Base-by-base conservation (phyloP, 1,140 invertebrate species). In the Doryteuthis pealeii region DNA sequence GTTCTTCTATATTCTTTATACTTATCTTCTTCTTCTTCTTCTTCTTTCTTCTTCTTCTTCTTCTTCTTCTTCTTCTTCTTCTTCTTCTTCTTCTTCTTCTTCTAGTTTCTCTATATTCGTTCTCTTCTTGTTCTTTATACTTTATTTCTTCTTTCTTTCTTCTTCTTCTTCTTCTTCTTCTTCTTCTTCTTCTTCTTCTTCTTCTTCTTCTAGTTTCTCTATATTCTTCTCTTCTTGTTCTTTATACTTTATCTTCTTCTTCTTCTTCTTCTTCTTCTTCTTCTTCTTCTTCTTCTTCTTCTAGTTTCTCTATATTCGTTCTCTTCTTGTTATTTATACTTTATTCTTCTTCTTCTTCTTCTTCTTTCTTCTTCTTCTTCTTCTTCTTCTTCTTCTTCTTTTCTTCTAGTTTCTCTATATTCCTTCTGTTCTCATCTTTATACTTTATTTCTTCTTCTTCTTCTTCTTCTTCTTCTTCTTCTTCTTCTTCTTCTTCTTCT, bases 11-110 rank as follows among this genome's bases (percentile, higher is more conserved):
- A 10, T 49, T 49, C 45, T 49, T 49, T 22, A 12, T 49, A 10
- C 22, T 49, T 22, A 12, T 49, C 45, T 49, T 49, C 45, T 49
- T 49, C 45, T 49, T 49, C 45, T n/a, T n/a, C n/a, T n/a, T n/a
- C n/a, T n/a, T n/a, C n/a, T n/a, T n/a, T n/a, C n/a, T n/a, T n/a
- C n/a, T n/a, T n/a, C n/a, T n/a, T n/a, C n/a, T n/a, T n/a, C n/a
- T 49, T 49, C 45, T 49, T 49, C 45, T 49, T 49, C 45, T 49
- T 49, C 45, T 49, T 49, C 45, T 49, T 49, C 45, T 49, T 49
- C 45, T 49, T 49, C 45, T 49, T 49, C 45, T 49, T 49, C 45
- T 49, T 49, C 45, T 49, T 49, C 45, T 49, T 49, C 45, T 49
- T n/a, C n/a, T n/a, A n/a, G n/a, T n/a, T n/a, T n/a, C n/a, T n/a